Conservation (phyloP, 1,140 invertebrate genomes). For the Ooceraea biroi region DNA sequence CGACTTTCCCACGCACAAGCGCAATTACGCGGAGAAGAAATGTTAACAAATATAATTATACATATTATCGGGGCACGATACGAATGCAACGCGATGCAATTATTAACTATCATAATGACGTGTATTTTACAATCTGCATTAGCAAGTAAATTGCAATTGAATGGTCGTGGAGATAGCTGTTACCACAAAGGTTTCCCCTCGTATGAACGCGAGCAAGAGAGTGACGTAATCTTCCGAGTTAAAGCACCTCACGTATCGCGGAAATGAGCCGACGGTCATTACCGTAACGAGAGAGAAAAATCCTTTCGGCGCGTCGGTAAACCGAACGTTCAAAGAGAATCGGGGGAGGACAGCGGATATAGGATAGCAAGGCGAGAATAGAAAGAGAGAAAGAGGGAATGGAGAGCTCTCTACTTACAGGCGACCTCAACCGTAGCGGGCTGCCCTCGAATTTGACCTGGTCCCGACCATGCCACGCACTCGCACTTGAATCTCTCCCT, state of each 20-base stretch:
- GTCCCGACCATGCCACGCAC: conserved; percentile 93
- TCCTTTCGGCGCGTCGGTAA: conserved; percentile 46
- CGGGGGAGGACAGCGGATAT: not conserved
- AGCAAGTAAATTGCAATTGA: not conserved
- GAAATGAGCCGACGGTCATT: conserved; percentile 50
- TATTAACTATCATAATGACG: not conserved
- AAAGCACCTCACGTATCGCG: conserved; percentile 26
- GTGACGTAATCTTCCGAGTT: conserved; percentile 57
- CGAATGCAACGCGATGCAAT: conserved; percentile 11
- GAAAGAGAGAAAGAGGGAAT: conserved; percentile 21
- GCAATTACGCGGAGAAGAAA: not conserved
- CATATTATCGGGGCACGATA: not conserved
- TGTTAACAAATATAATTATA: not conserved
- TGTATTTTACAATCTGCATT: not conserved
- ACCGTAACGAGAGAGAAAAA: conserved; percentile 53
- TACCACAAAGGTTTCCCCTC: conserved; percentile 13
- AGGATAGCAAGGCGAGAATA: not conserved
- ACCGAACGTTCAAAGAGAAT: conserved; percentile 53
- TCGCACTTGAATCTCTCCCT: conserved; percentile 95
- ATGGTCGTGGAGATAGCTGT: conserved; percentile 1
- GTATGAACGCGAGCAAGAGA: conserved; percentile 10
- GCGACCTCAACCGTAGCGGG: conserved; percentile 94
- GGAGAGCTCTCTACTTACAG: conserved; percentile 90
- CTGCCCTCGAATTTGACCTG: conserved; percentile 92
- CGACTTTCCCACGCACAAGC: not conserved